phyloP scores from a whole-genome alignment of 2,888 invertebrate species.

The Thumatha senex region DNA sequence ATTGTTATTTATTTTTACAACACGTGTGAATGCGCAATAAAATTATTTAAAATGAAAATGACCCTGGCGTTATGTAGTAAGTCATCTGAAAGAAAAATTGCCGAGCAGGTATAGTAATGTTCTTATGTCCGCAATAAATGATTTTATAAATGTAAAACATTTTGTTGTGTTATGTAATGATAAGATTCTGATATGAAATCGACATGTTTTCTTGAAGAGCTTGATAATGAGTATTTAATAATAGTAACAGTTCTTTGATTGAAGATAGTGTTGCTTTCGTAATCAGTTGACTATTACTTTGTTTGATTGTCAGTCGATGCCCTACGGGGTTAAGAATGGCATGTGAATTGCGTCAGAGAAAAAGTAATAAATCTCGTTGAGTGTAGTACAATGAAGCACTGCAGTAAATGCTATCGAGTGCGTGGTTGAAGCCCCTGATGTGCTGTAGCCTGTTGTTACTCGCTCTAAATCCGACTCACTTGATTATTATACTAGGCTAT shows the following conservation, averaged over 20 bases:
- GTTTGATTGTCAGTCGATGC: constrained; percentile 22
- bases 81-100: constrained; percentile 27
- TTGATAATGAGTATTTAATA: constrained; percentile 35
- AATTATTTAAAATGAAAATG: constrained; percentile 25
- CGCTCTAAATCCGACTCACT: constrained; percentile 41
- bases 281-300: constrained; percentile 20
- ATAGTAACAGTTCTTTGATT: constrained; percentile 31
- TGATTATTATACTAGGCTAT: constrained; percentile 22
- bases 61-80: constrained; percentile 18
- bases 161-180: constrained; percentile 25
- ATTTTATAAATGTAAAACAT: constrained; percentile 14
- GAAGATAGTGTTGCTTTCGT: constrained; percentile 36
- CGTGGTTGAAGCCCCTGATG: constrained; percentile 47
- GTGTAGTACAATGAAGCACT: constrained; percentile 27
- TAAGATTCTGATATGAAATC: constrained; percentile 17
- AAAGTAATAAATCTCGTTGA: constrained; percentile 26
- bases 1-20: constrained; percentile 41
- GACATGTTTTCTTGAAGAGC: constrained; percentile 9
- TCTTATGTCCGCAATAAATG: constrained; percentile 17
- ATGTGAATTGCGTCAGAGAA: constrained; percentile 6
- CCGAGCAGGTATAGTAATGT: constrained; percentile 22
- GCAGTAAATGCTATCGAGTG: constrained; percentile 41
- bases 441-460: constrained; percentile 30
- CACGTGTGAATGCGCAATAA: constrained; percentile 36
- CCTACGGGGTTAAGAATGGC: constrained; percentile 11